Evolutionary conservation across 1,140 invertebrate species (phyloP), one percentile per base, ranked within the genome.

Genomic region (Drosophila sturtevanti): DNA sequence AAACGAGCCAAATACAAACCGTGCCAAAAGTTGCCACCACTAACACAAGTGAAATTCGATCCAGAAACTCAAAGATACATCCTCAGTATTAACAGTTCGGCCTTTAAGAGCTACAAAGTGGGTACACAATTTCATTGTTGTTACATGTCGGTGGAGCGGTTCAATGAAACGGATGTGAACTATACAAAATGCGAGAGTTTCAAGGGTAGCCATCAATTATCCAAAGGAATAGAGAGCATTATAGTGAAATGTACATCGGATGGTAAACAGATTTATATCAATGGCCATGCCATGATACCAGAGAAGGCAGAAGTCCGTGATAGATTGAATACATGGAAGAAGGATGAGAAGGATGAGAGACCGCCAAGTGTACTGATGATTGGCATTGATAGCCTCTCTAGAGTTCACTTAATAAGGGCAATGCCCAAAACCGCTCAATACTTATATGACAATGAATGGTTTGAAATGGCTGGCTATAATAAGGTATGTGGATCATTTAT

Each of bases 351-450:
- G 1, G 10, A 11, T 0, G 16, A 35, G 4, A 66, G 84, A 7
- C 71, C 80, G 3, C 78, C 81, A n/a, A 91, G 89, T 18, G 93
- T 98, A 12, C 91, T 97, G 0, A 92, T 97, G 66, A 84, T 98
- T 7, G 97, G 97, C 9, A 95, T 97, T 55, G 97, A 98, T 82
- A 96, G 96, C 24, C 95, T 97, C 34, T 98, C 97, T 0, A 93
- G 96, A 51, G 93, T 95, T 0, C 96, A 97, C 92, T 94, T 96
- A 31, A 93, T 94, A 22, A 93, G 96, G 24, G 94, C 95, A 24
- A 95, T 98, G 95, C 96, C 96, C 10, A 93, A 94, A 79, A 97
- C 96, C 0, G 92, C 94, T 2, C 85, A 92, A 37, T 95, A 95
- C 87, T 91, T 98, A 9, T 93, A 93, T 35, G 92, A 94, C 14